These are phyloP conservation scores for Sitta europaea DNA, from an alignment of 2,113 vertebrate genomes.

Conservation along the genomic window DNA sequence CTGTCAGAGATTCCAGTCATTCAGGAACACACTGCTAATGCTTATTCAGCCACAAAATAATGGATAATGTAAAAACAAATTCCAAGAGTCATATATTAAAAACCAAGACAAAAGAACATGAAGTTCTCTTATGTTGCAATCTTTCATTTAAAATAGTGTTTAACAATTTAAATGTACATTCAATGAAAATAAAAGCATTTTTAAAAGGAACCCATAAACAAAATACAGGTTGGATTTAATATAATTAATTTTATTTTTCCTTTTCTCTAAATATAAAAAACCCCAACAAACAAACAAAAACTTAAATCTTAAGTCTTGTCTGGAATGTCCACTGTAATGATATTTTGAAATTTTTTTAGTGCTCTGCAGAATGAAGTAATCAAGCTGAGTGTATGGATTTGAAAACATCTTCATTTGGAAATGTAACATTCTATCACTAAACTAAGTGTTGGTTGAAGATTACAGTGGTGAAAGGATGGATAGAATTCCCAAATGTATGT, in stretches of 20 bases:
- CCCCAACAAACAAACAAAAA: background rate
- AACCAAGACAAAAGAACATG: background rate
- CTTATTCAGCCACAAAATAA: background rate
- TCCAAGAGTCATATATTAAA: background rate
- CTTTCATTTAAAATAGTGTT: background rate
- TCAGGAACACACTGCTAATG: background rate
- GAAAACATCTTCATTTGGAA: background rate
- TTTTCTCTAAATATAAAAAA: background rate
- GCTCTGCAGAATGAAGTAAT: background rate
- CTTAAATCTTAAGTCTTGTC: background rate
- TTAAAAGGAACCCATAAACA: background rate
- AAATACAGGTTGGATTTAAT: background rate
- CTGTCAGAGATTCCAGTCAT: background rate
- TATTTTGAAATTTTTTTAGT: background rate
- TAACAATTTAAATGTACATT: background rate
- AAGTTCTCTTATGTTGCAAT: background rate
- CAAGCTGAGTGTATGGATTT: background rate
- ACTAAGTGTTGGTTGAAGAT: background rate
- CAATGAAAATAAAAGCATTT: background rate
- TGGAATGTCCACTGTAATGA: background rate
- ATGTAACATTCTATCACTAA: background rate
- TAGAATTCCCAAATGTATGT: background rate
- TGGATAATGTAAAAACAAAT: background rate
- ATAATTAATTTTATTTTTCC: background rate
- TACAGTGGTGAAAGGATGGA: background rate